Evolutionary conservation across 2,113 vertebrate genomes (phyloP), one percentile per base, ranked within the genome.

Genomic region (Sardina pilchardus): DNA sequence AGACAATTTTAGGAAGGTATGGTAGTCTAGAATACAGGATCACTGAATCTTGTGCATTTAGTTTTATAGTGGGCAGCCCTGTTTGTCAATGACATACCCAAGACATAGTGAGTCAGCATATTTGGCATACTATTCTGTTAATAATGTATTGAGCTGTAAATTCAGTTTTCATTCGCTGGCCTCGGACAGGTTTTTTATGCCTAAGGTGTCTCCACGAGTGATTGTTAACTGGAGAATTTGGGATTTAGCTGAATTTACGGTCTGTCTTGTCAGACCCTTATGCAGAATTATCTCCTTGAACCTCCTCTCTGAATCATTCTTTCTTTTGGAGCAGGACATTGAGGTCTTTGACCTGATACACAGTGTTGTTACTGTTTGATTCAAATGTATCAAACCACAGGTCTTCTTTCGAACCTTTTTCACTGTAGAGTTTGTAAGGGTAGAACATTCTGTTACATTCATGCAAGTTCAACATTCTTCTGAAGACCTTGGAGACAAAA

Each of bases 251-350:
- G 59, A 86, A 88, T 84, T 84, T 82, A 86, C 85, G 53, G 80
- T 82, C 85, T 88, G 82, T 81, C 83, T 39, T 88, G 82, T 88
- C 84, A 86, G 88, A 88, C 45, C 67, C 83, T 82, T 81, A 82
- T 48, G 75, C 10, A 84, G 80, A 84, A 86, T 78, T 86, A 42
- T 82, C 85, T 81, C 83, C 87, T 88, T 84, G 63, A 82, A 84
- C 63, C 84, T 85, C 85, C 45, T 78, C 47, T 86, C 78, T 36
- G 71, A 86, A 84, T 63, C 75, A 16, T 83, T 43, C 47, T 47
- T 88, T 85, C 83, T 82, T 43, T 78, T 19, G 71, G 30, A 78
- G 26, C 30, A n/a, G 30, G 30, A 16, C 71, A 78, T 78, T 30
- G 16, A 16, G 34, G 71, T 78, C 10, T 14, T 3, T 34, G 26